These are phyloP conservation scores for Albula goreensis DNA, from an alignment of 2,113 vertebrate species.

Conservation along the genomic window DNA sequence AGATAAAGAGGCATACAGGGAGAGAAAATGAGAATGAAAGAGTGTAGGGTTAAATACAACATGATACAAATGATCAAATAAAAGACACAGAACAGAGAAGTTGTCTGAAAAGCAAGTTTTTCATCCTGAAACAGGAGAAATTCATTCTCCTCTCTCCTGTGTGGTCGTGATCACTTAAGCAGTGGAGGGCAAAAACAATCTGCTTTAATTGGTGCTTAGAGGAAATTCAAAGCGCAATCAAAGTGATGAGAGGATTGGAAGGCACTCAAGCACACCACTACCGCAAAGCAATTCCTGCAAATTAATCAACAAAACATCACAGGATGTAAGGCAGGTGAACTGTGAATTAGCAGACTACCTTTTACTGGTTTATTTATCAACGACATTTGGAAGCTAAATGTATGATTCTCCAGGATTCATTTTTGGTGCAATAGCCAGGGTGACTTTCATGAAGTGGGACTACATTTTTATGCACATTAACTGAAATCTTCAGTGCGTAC, in stretches of 20 bases:
- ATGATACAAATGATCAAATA: no score
- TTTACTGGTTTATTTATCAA: neutral
- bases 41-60: no score
- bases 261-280: neutral
- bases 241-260: neutral
- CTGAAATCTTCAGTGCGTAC: no score
- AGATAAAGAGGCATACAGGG: slow-evolving; percentile 30
- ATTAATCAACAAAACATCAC: neutral
- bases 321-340: neutral
- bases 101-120: neutral
- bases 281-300: neutral
- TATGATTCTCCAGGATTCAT: no score
- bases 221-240: neutral
- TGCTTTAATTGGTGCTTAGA: neutral
- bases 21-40: neutral
- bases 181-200: neutral
- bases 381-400: no score
- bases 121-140: neutral
- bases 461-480: no score
- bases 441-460: no score
- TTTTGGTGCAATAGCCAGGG: no score
- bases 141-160: neutral
- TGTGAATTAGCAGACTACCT: neutral
- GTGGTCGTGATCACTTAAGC: neutral
- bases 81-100: neutral